Evolutionary conservation across 2,113 vertebrate species (phyloP).

Genomic region (Platysteira castanea): DNA sequence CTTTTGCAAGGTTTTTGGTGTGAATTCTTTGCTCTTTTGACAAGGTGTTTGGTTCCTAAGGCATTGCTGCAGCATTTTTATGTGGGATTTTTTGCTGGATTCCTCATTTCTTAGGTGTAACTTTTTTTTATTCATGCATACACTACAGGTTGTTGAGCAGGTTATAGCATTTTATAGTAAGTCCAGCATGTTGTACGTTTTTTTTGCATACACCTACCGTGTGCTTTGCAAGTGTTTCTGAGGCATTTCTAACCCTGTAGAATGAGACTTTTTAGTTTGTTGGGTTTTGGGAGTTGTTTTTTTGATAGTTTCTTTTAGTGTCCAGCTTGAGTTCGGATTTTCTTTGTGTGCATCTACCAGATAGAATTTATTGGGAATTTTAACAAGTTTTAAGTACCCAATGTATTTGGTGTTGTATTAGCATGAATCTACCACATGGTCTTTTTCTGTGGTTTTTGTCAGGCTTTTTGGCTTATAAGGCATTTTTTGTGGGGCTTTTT

Average conservation of each 20-base stretch:
- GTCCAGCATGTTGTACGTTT: neutral
- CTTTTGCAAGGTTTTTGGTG: neutral
- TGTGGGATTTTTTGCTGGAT: neutral
- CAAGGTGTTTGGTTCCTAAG: neutral
- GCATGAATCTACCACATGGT: neutral
- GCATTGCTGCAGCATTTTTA: neutral
- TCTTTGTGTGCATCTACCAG: neutral
- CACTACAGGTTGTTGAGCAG: neutral
- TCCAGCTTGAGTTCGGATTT: neutral
- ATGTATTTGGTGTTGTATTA: neutral
- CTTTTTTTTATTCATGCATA: neutral
- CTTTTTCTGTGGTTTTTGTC: neutral
- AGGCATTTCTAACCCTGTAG: neutral
- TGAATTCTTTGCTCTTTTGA: neutral
- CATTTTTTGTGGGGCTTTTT: neutral
- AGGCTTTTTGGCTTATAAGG: neutral
- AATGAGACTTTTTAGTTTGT: neutral
- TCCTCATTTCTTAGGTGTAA: neutral
- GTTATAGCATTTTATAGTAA: neutral
- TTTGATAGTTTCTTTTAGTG: neutral
- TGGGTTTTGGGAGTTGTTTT: neutral
- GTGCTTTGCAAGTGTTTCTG: neutral
- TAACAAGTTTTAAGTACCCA: neutral
- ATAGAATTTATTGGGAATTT: neutral
- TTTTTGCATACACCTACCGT: neutral